Evolutionary conservation across 2,113 vertebrate genomes (phyloP), one percentile per base, ranked within the genome.

Genomic region (Oryzias javanicus): DNA sequence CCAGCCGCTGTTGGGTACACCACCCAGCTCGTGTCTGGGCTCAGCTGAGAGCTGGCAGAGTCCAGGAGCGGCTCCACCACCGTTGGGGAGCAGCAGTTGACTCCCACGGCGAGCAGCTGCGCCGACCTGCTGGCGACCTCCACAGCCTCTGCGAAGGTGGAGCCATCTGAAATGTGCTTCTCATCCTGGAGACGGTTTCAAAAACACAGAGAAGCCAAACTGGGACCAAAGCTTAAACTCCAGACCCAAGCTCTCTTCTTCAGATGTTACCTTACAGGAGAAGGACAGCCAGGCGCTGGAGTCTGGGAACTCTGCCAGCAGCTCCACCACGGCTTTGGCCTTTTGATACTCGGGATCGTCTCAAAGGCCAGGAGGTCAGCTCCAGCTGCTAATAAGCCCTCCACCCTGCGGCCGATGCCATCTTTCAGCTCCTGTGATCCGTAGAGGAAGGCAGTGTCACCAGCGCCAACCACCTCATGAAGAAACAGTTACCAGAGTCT

Each of bases 1-100:
- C 50, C 92, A 91, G 25, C 92, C 91, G 40, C 90, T 93, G 78
- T 94, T 93, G 93, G 93, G 65, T 94, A 94, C 19, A 88, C 91
- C 72, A 94, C 89, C 91, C 91, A 93, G 79, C 73, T 75, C 50
- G 74, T 51, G 50, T 86, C 76, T 14, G 83, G 72, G 27, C 56
- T 60, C 54, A 55, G 78, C 41, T 79, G 76, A 0, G 74, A 69
- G 51, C 59, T 42, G 4, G 82, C 87, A 12, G 88, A 91, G 22
- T 84, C 67, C 52, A 94, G 82, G 41, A 94, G 79, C 0, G 89
- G 86, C 67, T 84, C 85, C 52, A 93, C 84, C 60, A 91, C 16
- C 3, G 29, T 20, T 22, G 93, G 90, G 1, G 81, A 45, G 49
- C 88, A 93, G 79, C 92, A 94, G 84, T 94, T 94, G n/a, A 92